These are phyloP conservation scores for Telenomus remus DNA, from an alignment of 1,140 invertebrate genomes.

Conservation along the genomic window DNA sequence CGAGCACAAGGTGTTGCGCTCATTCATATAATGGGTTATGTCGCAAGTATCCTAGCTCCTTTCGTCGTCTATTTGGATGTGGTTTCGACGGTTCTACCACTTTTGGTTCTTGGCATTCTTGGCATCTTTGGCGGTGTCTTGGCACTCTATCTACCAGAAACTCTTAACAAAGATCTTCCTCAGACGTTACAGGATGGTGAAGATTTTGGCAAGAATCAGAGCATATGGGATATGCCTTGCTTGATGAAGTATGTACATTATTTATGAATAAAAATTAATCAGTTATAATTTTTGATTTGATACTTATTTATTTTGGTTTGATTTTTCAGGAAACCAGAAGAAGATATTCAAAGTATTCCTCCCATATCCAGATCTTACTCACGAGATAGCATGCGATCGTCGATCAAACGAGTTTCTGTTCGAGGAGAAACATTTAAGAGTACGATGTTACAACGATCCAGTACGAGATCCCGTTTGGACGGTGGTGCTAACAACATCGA, in stretches of 20 bases:
- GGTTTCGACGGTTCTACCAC: conserved; percentile 81
- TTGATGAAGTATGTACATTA: conserved; percentile 65
- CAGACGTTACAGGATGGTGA: conserved; percentile 89
- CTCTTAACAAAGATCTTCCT: conserved; percentile 86
- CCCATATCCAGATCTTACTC: conserved; percentile 49
- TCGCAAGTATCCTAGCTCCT: conserved; percentile 86
- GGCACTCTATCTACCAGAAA: conserved; percentile 87
- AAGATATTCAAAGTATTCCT: conserved; percentile 38
- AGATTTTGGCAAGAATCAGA: conserved; percentile 86
- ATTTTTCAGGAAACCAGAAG: conserved; percentile 46
- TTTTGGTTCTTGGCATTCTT: conserved; percentile 84
- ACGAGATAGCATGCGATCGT: conserved; percentile 50
- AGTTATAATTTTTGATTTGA: conserved; percentile 8
- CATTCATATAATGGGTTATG: conserved; percentile 90
- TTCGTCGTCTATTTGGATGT: conserved; percentile 88
- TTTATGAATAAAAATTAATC: too few species aligned
- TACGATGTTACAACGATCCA: conserved; percentile 57
- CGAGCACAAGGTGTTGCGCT: conserved; percentile 88
- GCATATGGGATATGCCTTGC: conserved; percentile 87
- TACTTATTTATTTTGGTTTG: neutral
- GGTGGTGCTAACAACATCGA: conserved; percentile 46
- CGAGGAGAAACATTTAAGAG: conserved; percentile 55
- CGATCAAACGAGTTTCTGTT: conserved; percentile 51
- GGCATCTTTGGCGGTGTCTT: conserved; percentile 84
- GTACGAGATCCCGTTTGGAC: conserved; percentile 52